A percentile compares a stretch with the other conserved stretches of the same genome.
These are phyloP conservation scores for Labeo catla DNA, from an alignment of 2,113 vertebrate genomes.

Conservation along the genomic window DNA sequence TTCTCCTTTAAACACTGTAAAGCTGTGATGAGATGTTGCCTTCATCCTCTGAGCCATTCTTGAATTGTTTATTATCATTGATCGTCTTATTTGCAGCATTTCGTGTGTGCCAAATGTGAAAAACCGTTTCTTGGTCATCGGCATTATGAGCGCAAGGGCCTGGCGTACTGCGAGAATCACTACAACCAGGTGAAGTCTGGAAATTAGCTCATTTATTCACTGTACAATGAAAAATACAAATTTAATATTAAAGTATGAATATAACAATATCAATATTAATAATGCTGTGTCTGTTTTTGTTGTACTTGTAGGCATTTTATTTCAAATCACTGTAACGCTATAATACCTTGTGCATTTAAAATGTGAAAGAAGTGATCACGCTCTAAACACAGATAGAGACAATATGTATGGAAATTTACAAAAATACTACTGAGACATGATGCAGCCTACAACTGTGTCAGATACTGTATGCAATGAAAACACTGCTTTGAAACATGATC, in stretches of 20 bases:
- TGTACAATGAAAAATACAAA: too few species aligned
- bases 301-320: background rate
- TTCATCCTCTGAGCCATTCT: background rate
- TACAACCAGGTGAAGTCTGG: slow-evolving; percentile 93
- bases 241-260: background rate
- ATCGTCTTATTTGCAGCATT: slow-evolving; percentile 86
- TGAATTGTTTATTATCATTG: background rate
- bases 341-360: background rate
- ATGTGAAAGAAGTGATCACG: background rate
- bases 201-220: background rate
- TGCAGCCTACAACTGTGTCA: background rate
- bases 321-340: background rate
- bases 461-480: background rate
- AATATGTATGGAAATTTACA: background rate
- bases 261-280: background rate
- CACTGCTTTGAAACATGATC: background rate
- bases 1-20: too few species aligned
- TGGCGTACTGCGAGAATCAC: slow-evolving; percentile 98
- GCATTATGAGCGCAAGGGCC: slow-evolving; percentile 95
- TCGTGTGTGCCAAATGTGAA: slow-evolving; percentile 99
- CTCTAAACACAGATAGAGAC: background rate
- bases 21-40: too few species aligned
- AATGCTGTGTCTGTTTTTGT: background rate
- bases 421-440: background rate
- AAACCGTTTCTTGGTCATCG: slow-evolving; percentile 99